Conservation (phyloP, 1,140 invertebrate species). For the Drosophila sechellia region DNA sequence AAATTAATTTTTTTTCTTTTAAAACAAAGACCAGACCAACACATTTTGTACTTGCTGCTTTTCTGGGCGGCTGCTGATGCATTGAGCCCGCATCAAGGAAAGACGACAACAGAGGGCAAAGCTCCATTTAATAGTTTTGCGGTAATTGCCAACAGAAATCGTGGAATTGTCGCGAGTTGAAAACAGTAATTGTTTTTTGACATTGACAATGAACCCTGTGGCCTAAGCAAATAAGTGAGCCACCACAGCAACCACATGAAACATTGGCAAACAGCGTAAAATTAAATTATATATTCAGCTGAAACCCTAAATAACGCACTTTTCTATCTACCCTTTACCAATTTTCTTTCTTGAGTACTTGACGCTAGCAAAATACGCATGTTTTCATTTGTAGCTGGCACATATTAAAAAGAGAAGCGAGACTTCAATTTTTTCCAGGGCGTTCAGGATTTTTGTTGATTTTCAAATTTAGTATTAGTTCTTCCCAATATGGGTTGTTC, state of each 20-base stretch:
- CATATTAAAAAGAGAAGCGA: slow-evolving; percentile 10
- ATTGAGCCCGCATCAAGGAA: slow-evolving; percentile 77
- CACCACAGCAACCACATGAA: background rate
- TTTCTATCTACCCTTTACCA: slow-evolving; percentile 9
- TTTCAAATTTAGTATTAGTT: too few relatives aligned
- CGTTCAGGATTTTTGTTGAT: slow-evolving; percentile 10
- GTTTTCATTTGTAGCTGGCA: slow-evolving; percentile 15
- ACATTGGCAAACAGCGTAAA: slow-evolving; percentile 8
- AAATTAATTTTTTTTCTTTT: slow-evolving; percentile 35
- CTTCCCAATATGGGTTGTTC: background rate
- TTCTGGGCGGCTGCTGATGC: slow-evolving; percentile 41
- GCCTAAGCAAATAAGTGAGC: slow-evolving; percentile 22
- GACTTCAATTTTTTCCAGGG: background rate
- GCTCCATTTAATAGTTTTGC: slow-evolving; percentile 41
- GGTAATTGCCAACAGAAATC: slow-evolving; percentile 72
- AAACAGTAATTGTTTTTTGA: slow-evolving; percentile 61
- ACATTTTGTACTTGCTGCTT: slow-evolving; percentile 23
- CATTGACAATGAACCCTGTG: slow-evolving; percentile 71
- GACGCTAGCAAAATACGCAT: slow-evolving; percentile 6
- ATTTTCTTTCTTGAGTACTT: slow-evolving; percentile 18
- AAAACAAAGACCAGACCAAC: slow-evolving; percentile 27
- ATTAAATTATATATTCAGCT: slow-evolving; percentile 42
- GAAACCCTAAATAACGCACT: slow-evolving; percentile 67
- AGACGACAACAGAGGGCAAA: slow-evolving; percentile 42
- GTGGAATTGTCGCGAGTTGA: slow-evolving; percentile 54